A percentile compares a stretch with the other conserved stretches of the same genome.
These are phyloP conservation scores for Entelurus aequoreus DNA, from an alignment of 2,113 vertebrate species.

Conservation along the genomic window DNA sequence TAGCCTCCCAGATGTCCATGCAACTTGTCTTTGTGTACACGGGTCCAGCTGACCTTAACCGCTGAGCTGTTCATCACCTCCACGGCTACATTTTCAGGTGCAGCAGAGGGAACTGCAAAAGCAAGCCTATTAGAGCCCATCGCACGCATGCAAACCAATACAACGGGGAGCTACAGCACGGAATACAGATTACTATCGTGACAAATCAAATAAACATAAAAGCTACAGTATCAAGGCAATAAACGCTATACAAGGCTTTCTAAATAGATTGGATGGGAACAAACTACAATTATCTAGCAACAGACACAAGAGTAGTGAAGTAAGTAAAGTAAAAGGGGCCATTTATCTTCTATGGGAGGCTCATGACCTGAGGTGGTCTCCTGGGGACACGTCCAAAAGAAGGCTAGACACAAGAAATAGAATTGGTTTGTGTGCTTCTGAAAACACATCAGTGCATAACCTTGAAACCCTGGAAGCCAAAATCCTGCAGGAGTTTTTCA, in stretches of 20 bases:
- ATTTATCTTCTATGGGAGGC: slow-evolving; percentile 7
- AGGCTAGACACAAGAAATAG: slow-evolving; percentile 60
- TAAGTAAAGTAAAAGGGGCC: background rate
- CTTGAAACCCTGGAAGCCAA: background rate
- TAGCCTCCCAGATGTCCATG: slow-evolving; percentile 91
- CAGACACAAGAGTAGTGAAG: background rate
- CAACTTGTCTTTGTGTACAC: slow-evolving; percentile 85
- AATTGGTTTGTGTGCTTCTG: background rate
- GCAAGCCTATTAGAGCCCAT: slow-evolving; percentile 35
- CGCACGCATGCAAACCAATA: background rate
- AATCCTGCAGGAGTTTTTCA: background rate
- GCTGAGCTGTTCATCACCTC: slow-evolving; percentile 82
- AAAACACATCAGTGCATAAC: background rate
- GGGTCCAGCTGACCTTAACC: slow-evolving; percentile 83
- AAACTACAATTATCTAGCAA: slow-evolving; percentile 7
- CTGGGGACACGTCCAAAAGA: slow-evolving; percentile 70
- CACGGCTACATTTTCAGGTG: slow-evolving; percentile 79
- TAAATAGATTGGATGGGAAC: background rate
- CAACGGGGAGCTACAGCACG: background rate
- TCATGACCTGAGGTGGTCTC: slow-evolving; percentile 65
- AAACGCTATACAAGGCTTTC: too few species aligned
- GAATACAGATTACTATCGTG: background rate
- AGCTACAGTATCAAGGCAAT: background rate
- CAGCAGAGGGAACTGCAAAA: slow-evolving; percentile 81
- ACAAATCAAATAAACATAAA: background rate